Evolutionary conservation across 2,797 vertebrate genomes (phyloP), one percentile per base, ranked within the genome.

Genomic region (Sternotherus odoratus): DNA sequence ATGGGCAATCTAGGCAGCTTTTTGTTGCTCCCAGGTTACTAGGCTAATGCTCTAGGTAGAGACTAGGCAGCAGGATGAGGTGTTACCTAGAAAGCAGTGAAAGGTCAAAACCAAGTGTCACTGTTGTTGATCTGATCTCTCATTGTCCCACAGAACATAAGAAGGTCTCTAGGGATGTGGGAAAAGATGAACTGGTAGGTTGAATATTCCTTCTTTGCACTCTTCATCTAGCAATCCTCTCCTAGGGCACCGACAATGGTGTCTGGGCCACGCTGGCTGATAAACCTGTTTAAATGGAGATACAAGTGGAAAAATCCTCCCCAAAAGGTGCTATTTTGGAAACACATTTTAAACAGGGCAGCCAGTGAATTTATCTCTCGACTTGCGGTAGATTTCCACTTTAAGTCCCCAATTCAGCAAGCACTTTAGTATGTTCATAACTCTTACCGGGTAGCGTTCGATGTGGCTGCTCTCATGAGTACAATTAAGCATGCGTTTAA

Each of bases 81-180:
- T 83, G 48, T 82, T 33, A 1, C 54, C 23, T 77, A 50, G 80
- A 54, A 63, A 60, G 5, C 26, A 74, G 66, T 19, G 26, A 39
- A 17, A 5, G 4, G 0, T 46, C 53, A 13, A 9, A n/a, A 5
- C 0, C 1, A 0, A 12, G 53, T 48, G 56, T 30, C 63, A 51
- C 16, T 93, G 85, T 88, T 85, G 7, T 28, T 72, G 57, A 7
- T 39, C 36, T 72, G 57, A 7, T 39, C 36, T 33, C 17, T 53
- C 83, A 48, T 49, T 86, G 36, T 74, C 87, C 24, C 26, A n/a
- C n/a, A 66, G 5, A 26, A n/a, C 30, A 30, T 83, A 49, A 57
- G 19, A 66, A 66, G 63, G n/a, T 36, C 57, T 33, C 63, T 66
- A n/a, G n/a, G 10, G 66, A 69, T 23, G 10, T 23, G 66, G 66